Evolutionary conservation across 2,797 vertebrate genomes (phyloP), one percentile per base, ranked within the genome.

Genomic region (Argya squamiceps): DNA sequence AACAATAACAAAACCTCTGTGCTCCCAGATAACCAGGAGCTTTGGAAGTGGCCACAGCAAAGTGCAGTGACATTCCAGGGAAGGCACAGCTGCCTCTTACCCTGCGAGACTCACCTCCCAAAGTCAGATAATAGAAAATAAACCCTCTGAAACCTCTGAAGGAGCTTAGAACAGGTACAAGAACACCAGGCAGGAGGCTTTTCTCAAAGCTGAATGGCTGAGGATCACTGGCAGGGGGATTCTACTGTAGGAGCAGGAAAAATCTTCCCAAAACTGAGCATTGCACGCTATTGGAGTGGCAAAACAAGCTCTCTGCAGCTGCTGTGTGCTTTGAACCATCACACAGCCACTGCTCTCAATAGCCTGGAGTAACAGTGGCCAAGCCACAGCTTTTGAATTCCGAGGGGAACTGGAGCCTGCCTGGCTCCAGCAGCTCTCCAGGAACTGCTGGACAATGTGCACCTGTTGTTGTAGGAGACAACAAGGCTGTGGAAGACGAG

Each of bases 341-440:
- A 68, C 77, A 32, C 1, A 68, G 67, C 11, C 60, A 16, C 13
- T 75, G 77, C 52, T 67, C 84, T 41, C 47, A 52, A 14, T 1
- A 59, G 68, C 87, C 79, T 50, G 41, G 11, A 56, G 71, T 26
- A 41, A 62, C 26, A 13, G 22, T 27, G 56, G 29, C 44, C 55
- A 34, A 18, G 15, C 67, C 84, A 70, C 75, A 84, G 63, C 65
- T 68, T 46, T 30, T 47, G 37, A 16, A n/a, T 46, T 63, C 71
- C 74, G 34, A 36, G 63, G 32, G 11, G 8, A 92, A 41, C 36
- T 23, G 8, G 36, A 70, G 3, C 34, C 71, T 4, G 27, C 14
- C 52, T 12, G 70, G 84, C 76, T 84, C 62, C 84, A 64, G 88
- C 88, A 88, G 88, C 91, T 86, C 77, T 81, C 80, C 60, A 64